Evolutionary conservation across 2,113 vertebrate genomes (phyloP), one percentile per base, ranked within the genome.

Genomic region (Sinocyclocheilus anshuiensis): DNA sequence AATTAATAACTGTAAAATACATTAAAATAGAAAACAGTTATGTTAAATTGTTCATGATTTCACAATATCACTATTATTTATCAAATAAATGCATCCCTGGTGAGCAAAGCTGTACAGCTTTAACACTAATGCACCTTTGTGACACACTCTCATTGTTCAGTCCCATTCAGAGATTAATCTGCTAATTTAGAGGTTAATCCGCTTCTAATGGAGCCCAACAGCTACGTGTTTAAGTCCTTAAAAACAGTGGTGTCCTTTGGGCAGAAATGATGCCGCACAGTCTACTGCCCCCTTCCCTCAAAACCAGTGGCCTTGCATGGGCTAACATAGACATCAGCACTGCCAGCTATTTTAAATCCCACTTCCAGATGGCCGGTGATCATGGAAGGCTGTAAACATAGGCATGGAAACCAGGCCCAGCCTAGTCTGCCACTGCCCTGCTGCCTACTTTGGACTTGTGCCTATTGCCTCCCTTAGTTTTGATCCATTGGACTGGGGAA

Each of bases 321-420:
- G 80, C 87, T 86, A 90, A 53, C 72, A 88, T 84, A 89, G 87
- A 86, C 75, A 83, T 77, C 78, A 86, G 61, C 83, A 67, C 26
- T 79, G 26, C 72, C 45, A 83, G 74, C 90, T 93, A 92, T 93
- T 93, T 90, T 91, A 91, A 91, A 89, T 81, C 18, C 39, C 33
- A 85, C 85, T 63, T 90, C 90, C 90, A 90, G 89, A 86, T 45
- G 57, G 82, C 85, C 61, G 65, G 65, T 55, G 48, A 86, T 90
- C 89, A 89, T 16, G 55, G 77, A 87, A 36, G 50, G 84, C 86
- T 87, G 88, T 90, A 90, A 92, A 91, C 90, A 89, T 81, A 87
- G 77, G 5, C 61, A 85, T 83, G 63, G 74, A 45, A 61, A 84
- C 88, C 87, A 87, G 67, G 63, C 88, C 83, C 18, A 63, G 61